Evolutionary conservation across 2,113 vertebrate species (phyloP).

Genomic region (Hepsetus odoe): DNA sequence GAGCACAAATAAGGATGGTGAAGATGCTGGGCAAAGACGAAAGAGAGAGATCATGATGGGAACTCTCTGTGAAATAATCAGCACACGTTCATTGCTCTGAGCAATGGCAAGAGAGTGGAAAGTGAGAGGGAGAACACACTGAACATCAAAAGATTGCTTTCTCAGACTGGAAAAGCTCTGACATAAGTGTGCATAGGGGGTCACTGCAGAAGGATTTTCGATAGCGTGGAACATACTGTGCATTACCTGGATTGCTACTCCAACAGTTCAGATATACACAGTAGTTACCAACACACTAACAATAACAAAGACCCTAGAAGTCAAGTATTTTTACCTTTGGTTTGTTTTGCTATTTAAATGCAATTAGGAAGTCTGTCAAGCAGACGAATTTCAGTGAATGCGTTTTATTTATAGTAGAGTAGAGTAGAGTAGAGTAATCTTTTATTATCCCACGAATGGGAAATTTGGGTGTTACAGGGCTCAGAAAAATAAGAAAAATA

Average conservation of each 20-base stretch:
- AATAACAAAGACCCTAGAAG: too few relatives aligned
- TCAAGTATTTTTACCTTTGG: neutral
- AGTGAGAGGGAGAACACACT: neutral
- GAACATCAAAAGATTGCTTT: slow-evolving; percentile 37
- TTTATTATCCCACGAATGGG: too few relatives aligned
- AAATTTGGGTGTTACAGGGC: too few relatives aligned
- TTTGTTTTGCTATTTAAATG: too few relatives aligned
- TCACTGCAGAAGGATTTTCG: neutral
- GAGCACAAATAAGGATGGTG: neutral
- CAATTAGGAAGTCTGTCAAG: too few relatives aligned
- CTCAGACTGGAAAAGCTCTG: neutral
- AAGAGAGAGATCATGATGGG: slow-evolving; percentile 35
- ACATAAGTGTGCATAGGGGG: slow-evolving; percentile 10
- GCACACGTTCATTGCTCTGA: slow-evolving; percentile 32
- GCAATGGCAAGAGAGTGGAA: slow-evolving; percentile 1
- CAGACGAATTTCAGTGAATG: too few relatives aligned
- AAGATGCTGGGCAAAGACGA: slow-evolving; percentile 1
- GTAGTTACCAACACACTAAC: too few relatives aligned
- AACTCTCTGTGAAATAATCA: slow-evolving; percentile 53
- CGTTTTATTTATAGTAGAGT: too few relatives aligned
- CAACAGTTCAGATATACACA: neutral
- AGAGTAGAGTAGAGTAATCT: too few relatives aligned
- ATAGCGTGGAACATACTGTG: neutral
- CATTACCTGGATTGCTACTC: neutral
- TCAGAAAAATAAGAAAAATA: too few relatives aligned